Evolutionary conservation across 35 echinoderm and acorn worm genomes (phyloP).

Genomic region (Apostichopus californicus): DNA sequence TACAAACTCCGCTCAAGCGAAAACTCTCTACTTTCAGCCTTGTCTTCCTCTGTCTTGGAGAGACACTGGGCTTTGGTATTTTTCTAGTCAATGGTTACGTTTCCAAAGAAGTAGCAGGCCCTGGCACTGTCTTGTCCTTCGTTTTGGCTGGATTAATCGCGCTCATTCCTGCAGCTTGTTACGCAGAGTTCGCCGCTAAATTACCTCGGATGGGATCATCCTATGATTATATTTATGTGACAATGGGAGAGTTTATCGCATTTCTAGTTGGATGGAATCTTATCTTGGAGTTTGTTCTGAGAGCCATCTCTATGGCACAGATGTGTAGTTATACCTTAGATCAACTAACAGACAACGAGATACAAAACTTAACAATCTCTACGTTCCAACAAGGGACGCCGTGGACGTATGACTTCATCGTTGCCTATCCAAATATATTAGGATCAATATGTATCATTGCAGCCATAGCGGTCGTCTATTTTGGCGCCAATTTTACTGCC

Average conservation of each 20-base stretch:
- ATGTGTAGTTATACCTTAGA: conserved; percentile 47
- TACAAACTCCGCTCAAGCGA: conserved; percentile 58
- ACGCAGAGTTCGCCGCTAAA: conserved; percentile 77
- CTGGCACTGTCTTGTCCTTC: conserved; percentile 75
- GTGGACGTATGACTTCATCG: conserved; percentile 30
- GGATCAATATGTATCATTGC: conserved; percentile 25
- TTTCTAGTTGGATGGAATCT: conserved; percentile 96
- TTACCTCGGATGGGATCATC: conserved; percentile 73
- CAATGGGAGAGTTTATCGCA: conserved; percentile 74
- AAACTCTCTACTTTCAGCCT: conserved; percentile 74
- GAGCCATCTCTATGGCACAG: conserved; percentile 24
- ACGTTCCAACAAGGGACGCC: neutral
- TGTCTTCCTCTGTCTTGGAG: conserved; percentile 76
- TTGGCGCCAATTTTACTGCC: conserved; percentile 42
- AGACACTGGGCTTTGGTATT: conserved; percentile 83
- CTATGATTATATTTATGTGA: conserved; percentile 82
- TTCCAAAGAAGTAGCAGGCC: conserved; percentile 71
- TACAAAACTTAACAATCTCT: conserved; percentile 25
- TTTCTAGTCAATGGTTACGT: conserved; percentile 90
- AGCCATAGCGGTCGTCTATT: conserved; percentile 23
- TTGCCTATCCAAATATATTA: conserved; percentile 37
- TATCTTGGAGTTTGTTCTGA: conserved; percentile 58
- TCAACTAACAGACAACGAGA: conserved; percentile 5
- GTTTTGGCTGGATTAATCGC: conserved; percentile 79
- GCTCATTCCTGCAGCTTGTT: conserved; percentile 67